Conservation (phyloP, 2,797 vertebrate genomes). For the Sebastes cheni region DNA sequence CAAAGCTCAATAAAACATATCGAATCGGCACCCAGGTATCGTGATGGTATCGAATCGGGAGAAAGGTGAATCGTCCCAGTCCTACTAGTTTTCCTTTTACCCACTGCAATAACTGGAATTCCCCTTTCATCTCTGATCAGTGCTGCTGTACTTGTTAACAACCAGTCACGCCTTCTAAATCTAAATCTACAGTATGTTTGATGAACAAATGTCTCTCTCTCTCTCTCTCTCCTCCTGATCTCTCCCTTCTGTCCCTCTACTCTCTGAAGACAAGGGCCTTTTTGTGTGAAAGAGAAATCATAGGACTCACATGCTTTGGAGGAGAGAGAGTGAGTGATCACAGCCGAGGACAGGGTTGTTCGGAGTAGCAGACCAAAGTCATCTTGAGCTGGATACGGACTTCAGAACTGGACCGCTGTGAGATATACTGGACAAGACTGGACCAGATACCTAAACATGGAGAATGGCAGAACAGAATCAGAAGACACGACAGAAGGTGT, state of each 20-base stretch:
- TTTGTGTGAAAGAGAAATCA: conserved; percentile 82
- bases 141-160: conserved; percentile 21
- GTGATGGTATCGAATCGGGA: too few relatives aligned
- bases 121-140: background rate
- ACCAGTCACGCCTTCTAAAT: conserved; percentile 26
- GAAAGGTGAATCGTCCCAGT: too few relatives aligned
- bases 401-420: background rate
- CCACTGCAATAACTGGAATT: background rate
- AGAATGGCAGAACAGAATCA: conserved; percentile 36
- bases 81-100: too few relatives aligned
- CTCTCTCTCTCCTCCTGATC: conserved; percentile 55
- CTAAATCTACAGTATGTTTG: conserved; percentile 29
- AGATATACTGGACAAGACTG: background rate
- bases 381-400: conserved; percentile 21
- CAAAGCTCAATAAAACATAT: too few relatives aligned
- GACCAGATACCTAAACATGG: conserved; percentile 54
- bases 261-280: conserved; percentile 79
- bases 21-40: too few relatives aligned
- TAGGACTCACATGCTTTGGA: conserved; percentile 84
- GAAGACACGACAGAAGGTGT: conserved; percentile 28
- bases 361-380: conserved; percentile 34
- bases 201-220: conserved; percentile 45
- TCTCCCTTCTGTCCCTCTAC: conserved; percentile 56
- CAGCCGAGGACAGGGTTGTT: conserved; percentile 46
- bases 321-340: conserved; percentile 63